Percentiles rank a stretch among this genome's conserved stretches.
Conservation (phyloP, 1,140 invertebrate species). For the Heliconius melpomene region DNA sequence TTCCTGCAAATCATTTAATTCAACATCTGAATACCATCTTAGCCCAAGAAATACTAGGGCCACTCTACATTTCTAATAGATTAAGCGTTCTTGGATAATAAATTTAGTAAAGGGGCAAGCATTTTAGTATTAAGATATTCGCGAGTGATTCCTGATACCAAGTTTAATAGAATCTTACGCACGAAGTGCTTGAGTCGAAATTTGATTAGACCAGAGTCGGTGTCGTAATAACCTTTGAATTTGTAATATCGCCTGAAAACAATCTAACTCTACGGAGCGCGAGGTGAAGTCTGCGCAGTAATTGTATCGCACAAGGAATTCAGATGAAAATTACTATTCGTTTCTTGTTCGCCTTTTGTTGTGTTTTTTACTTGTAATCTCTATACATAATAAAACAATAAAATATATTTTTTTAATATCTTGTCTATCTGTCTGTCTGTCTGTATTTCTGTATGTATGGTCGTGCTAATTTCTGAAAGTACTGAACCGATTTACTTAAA, state of each 20-base stretch:
- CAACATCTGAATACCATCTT: slow-evolving; percentile 11
- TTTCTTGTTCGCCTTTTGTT: not conserved
- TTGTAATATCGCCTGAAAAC: slow-evolving; percentile 34
- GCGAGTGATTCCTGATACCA: slow-evolving; percentile 19
- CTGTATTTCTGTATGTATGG: no score
- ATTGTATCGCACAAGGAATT: slow-evolving; percentile 23
- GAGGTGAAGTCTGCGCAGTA: slow-evolving; percentile 18
- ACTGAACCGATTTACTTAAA: no score
- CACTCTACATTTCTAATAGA: slow-evolving; percentile 35
- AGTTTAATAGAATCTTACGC: slow-evolving; percentile 38
- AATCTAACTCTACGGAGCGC: slow-evolving; percentile 28
- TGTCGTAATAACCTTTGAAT: slow-evolving; percentile 36
- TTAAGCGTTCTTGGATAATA: slow-evolving; percentile 40
- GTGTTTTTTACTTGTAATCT: not conserved
- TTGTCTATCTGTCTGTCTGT: no score
- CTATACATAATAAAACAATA: no score
- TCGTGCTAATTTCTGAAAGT: no score
- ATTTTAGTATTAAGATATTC: slow-evolving; percentile 30
- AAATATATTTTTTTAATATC: no score
- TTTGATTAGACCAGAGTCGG: slow-evolving; percentile 23
- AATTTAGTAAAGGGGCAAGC: slow-evolving; percentile 34
- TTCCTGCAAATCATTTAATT: slow-evolving; percentile 24
- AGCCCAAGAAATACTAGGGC: slow-evolving; percentile 10
- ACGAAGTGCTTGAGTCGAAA: slow-evolving; percentile 31
- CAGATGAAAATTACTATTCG: slow-evolving; percentile 16